These are phyloP conservation scores for Bellardia pandia DNA, from an alignment of 2,888 invertebrate species.

Conservation along the genomic window DNA sequence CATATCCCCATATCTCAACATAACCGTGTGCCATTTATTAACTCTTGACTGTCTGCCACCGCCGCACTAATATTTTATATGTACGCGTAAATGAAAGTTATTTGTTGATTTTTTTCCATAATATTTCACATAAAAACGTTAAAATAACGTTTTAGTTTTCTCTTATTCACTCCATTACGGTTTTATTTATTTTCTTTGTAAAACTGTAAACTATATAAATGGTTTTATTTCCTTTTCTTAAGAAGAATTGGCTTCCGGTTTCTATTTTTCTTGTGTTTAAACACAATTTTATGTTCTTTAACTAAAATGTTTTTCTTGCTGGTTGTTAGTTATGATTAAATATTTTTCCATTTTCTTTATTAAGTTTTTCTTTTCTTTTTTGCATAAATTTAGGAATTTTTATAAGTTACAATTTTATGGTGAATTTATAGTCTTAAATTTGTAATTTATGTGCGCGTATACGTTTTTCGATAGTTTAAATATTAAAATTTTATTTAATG, in stretches of 20 bases:
- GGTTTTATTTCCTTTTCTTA: conserved; percentile 23
- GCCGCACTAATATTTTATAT: not conserved
- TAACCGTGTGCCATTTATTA: too few relatives aligned
- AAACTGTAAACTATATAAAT: conserved; percentile 27
- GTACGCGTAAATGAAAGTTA: not conserved
- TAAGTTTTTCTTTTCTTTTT: not conserved
- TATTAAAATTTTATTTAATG: not conserved
- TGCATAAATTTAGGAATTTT: conserved; percentile 1
- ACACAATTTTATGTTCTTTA: not conserved
- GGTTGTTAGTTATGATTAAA: conserved; percentile 18
- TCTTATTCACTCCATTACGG: conserved; percentile 6
- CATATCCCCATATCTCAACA: too few relatives aligned
- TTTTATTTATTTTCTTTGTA: conserved; percentile 26
- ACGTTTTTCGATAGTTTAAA: not conserved
- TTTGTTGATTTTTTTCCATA: not conserved
- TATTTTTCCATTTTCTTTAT: not conserved
- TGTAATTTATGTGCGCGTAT: not conserved
- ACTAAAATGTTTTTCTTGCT: conserved; percentile 8
- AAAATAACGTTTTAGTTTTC: not conserved
- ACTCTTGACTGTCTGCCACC: not conserved
- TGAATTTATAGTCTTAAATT: not conserved
- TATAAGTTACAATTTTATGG: conserved; percentile 14
- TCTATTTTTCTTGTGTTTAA: conserved; percentile 6
- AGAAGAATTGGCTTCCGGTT: conserved; percentile 1
- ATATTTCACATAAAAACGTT: conserved; percentile 1